These are phyloP conservation scores for Aradophagus sp. DNA, from an alignment of 1,140 invertebrate genomes.

Conservation along the genomic window DNA sequence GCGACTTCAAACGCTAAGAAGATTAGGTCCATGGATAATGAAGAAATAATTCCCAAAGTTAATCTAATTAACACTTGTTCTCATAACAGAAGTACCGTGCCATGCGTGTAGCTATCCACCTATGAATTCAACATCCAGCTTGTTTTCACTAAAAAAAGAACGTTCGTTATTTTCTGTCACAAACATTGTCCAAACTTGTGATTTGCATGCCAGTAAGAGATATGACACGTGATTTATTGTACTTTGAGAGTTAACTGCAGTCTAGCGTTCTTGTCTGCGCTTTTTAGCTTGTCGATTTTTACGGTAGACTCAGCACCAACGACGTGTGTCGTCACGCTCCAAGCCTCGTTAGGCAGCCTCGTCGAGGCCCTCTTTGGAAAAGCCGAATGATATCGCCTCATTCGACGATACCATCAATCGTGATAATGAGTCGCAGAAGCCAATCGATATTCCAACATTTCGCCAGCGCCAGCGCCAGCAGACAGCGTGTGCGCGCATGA, in stretches of 20 bases:
- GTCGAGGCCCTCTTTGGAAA: constrained; percentile 15
- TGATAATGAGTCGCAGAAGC: constrained; percentile 51
- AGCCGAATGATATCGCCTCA: neutral
- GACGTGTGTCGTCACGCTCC: too few species aligned
- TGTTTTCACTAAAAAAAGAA: too few species aligned
- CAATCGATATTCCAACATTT: constrained; percentile 53
- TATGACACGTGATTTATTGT: too few species aligned
- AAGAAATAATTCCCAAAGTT: constrained; percentile 19
- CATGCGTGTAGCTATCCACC: too few species aligned
- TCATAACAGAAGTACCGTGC: neutral
- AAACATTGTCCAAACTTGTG: neutral
- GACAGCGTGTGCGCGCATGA: constrained; percentile 30
- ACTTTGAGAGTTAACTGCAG: too few species aligned
- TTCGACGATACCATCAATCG: constrained; percentile 50
- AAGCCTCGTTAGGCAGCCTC: constrained; percentile 15
- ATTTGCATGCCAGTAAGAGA: too few species aligned
- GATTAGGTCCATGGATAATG: constrained; percentile 17
- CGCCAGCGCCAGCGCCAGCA: neutral
- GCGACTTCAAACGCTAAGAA: constrained; percentile 17
- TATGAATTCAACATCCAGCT: too few species aligned
- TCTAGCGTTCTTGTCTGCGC: too few species aligned
- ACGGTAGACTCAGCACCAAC: too few species aligned
- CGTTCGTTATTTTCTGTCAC: constrained; percentile 1
- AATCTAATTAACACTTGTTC: constrained; percentile 25
- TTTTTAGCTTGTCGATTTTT: too few species aligned